Conservation (phyloP, 2,888 invertebrate species). For the Agapetus fuscipes region DNA sequence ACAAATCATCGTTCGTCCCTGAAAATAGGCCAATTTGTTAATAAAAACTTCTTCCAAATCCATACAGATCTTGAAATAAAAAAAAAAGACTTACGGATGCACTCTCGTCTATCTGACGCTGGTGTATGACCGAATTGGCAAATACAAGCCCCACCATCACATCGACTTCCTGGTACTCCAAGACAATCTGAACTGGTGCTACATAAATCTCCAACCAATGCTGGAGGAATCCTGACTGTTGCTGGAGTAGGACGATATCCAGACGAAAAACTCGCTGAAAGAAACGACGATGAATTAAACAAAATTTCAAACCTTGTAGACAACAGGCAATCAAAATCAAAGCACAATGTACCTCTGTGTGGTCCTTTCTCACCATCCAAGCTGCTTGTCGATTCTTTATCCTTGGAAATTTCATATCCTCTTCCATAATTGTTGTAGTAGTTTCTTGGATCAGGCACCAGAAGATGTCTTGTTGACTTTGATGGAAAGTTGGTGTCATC, state of each 20-base stretch:
- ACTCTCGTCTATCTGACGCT: slow-evolving; percentile 39
- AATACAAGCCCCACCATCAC: slow-evolving; percentile 63
- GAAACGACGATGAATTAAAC: not conserved
- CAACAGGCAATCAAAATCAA: not conserved
- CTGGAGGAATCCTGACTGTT: slow-evolving; percentile 50
- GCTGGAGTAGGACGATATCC: slow-evolving; percentile 53
- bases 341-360: slow-evolving; percentile 15
- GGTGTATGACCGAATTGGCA: slow-evolving; percentile 53
- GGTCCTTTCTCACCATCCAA: slow-evolving; percentile 19
- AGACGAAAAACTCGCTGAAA: slow-evolving; percentile 12
- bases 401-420: slow-evolving; percentile 18
- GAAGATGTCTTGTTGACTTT: slow-evolving; percentile 57
- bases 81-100: slow-evolving; percentile 33
- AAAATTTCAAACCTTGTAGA: not conserved
- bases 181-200: slow-evolving; percentile 53
- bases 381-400: slow-evolving; percentile 21
- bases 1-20: slow-evolving; percentile 31
- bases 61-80: too few relatives aligned
- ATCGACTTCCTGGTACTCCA: slow-evolving; percentile 59
- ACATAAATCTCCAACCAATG: slow-evolving; percentile 59
- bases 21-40: too few relatives aligned
- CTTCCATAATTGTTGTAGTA: slow-evolving; percentile 31
- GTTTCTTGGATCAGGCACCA: slow-evolving; percentile 47
- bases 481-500: slow-evolving; percentile 54
- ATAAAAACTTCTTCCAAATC: too few relatives aligned